Conservation (phyloP, 1,140 invertebrate species). For the Carposina sasakii region DNA sequence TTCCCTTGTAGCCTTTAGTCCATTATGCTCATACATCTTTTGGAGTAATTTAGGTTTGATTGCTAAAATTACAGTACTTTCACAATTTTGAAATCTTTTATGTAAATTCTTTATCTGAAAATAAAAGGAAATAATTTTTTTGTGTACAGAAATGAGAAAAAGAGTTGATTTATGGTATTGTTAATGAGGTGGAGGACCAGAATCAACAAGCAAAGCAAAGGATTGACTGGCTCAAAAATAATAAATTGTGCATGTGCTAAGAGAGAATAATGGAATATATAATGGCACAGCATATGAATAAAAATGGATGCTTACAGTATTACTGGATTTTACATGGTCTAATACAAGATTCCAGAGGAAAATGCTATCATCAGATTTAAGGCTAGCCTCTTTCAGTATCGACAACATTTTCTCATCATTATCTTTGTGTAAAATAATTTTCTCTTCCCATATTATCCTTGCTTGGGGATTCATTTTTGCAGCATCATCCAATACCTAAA, state of each 20-base stretch:
- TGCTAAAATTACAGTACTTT: constrained; percentile 41
- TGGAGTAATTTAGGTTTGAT: constrained; percentile 57
- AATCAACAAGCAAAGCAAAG: no score
- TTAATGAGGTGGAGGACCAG: no score
- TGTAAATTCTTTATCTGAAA: constrained; percentile 58
- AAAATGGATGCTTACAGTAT: constrained; percentile 37
- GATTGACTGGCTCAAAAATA: no score
- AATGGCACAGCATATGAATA: no score
- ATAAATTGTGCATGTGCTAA: no score
- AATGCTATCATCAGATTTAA: constrained; percentile 43
- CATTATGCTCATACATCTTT: constrained; percentile 56
- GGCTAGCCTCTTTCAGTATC: constrained; percentile 41
- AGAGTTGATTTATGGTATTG: no score
- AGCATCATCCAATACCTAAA: constrained; percentile 48
- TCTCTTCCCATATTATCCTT: constrained; percentile 49
- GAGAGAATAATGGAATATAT: no score
- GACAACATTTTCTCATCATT: constrained; percentile 48
- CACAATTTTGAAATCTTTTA: constrained; percentile 51
- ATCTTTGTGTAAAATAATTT: constrained; percentile 37
- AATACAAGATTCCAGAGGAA: constrained; percentile 48
- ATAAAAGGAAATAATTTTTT: constrained; percentile 18
- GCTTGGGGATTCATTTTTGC: constrained; percentile 38
- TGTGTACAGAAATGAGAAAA: background rate
- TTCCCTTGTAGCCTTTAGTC: constrained; percentile 50
- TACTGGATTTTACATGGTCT: constrained; percentile 45